These are phyloP conservation scores for Cyclura pinguis DNA, from an alignment of 2,797 vertebrate species.

Conservation along the genomic window DNA sequence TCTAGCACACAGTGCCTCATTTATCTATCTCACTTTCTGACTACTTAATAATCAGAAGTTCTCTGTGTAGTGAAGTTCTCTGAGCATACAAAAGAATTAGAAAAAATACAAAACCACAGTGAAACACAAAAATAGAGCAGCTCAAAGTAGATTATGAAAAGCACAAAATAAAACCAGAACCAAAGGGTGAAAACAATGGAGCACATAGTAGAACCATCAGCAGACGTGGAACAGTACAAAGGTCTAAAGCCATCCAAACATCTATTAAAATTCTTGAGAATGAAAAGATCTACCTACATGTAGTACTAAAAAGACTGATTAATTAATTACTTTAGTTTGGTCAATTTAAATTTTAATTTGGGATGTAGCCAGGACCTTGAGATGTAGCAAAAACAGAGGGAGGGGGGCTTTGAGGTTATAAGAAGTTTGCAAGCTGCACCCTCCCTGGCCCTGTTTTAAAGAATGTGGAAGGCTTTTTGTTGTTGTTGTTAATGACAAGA, in stretches of 20 bases:
- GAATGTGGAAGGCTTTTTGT: not conserved
- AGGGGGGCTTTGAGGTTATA: too few species aligned
- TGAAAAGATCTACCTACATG: not conserved
- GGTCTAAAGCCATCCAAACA: not conserved
- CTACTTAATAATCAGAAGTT: not conserved
- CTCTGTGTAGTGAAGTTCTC: not conserved
- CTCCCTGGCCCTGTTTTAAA: not conserved
- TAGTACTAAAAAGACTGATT: not conserved
- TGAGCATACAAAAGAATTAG: not conserved
- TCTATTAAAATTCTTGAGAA: not conserved
- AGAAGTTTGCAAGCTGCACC: too few species aligned
- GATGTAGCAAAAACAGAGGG: too few species aligned
- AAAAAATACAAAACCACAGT: not conserved
- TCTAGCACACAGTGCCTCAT: not conserved
- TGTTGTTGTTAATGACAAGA: not conserved
- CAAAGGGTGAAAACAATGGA: not conserved
- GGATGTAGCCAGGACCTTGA: too few species aligned
- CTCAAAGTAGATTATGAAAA: not conserved
- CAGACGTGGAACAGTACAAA: not conserved
- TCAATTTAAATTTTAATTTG: too few species aligned
- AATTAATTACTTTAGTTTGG: too few species aligned
- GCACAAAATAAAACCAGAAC: not conserved
- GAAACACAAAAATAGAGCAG: not conserved
- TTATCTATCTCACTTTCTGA: not conserved
- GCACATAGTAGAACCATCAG: not conserved